These are phyloP conservation scores for Apteryx owenii DNA, from an alignment of 2,113 vertebrate genomes.

Conservation along the genomic window DNA sequence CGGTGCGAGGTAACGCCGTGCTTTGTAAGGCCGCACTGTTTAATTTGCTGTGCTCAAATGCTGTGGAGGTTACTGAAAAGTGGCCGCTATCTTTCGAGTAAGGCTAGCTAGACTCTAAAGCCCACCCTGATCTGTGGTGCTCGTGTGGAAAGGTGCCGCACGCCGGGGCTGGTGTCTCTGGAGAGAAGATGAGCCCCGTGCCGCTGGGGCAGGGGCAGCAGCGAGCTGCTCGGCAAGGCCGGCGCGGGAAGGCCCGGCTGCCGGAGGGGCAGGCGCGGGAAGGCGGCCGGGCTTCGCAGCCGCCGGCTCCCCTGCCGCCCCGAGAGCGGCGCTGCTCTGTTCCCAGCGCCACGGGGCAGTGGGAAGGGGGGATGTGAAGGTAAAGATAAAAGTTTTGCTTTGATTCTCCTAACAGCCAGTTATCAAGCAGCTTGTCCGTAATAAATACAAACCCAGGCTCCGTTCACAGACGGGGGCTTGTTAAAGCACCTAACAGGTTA, in stretches of 20 bases:
- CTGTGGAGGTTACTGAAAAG: neutral
- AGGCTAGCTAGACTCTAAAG: neutral
- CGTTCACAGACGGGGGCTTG: neutral
- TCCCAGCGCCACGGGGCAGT: slow-evolving; percentile 57
- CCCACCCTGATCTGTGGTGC: neutral
- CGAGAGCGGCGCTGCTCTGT: too few species aligned
- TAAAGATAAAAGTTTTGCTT: slow-evolving; percentile 71
- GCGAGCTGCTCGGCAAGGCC: too few species aligned
- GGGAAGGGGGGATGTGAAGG: slow-evolving; percentile 64
- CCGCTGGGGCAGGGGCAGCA: neutral
- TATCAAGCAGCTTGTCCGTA: slow-evolving; percentile 37
- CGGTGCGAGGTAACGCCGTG: fast-evolving
- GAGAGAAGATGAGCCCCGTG: slow-evolving; percentile 6
- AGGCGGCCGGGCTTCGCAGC: too few species aligned
- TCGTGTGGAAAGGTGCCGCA: slow-evolving; percentile 34
- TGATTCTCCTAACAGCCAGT: slow-evolving; percentile 44
- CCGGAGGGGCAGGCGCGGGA: too few species aligned
- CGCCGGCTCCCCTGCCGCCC: too few species aligned
- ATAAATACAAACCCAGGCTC: neutral
- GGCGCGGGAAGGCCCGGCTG: too few species aligned
- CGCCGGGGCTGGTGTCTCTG: slow-evolving; percentile 13
- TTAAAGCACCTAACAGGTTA: neutral
- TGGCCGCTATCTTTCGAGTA: neutral
- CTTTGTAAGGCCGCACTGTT: neutral
- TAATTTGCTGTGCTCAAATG: neutral